These are phyloP conservation scores for Poeciliopsis occidentalis DNA, from an alignment of 2,113 vertebrate genomes.

Conservation along the genomic window DNA sequence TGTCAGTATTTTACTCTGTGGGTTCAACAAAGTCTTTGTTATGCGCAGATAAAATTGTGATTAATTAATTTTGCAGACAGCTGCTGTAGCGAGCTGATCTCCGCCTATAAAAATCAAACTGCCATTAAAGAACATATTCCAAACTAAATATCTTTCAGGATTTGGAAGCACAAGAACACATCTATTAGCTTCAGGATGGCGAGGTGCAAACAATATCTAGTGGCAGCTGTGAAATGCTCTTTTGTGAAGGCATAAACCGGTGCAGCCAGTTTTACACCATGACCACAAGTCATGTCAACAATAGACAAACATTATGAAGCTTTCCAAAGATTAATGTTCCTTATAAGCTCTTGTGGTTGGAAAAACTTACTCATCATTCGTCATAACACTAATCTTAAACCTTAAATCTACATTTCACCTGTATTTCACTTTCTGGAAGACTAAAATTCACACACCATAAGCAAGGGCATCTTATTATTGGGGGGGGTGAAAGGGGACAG, in stretches of 20 bases:
- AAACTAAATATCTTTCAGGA: background rate
- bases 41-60: no score
- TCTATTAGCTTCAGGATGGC: background rate
- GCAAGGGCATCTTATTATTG: no score
- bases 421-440: background rate
- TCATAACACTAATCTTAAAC: conserved; percentile 25
- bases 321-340: background rate
- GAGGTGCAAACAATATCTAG: background rate
- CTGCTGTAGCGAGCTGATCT: no score
- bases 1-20: no score
- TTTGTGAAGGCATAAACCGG: conserved; percentile 27
- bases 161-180: background rate
- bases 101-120: background rate
- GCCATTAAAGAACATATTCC: background rate
- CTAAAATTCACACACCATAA: background rate
- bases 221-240: conserved; percentile 17
- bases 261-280: conserved; percentile 35
- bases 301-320: conserved; percentile 1
- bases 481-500: no score
- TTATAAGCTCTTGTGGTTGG: background rate
- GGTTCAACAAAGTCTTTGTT: no score
- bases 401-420: background rate
- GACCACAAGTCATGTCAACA: conserved; percentile 40
- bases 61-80: no score
- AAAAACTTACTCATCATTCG: conserved; percentile 36